These are phyloP conservation scores for Hymenopus coronatus DNA, from an alignment of 2,888 invertebrate genomes.

Conservation along the genomic window DNA sequence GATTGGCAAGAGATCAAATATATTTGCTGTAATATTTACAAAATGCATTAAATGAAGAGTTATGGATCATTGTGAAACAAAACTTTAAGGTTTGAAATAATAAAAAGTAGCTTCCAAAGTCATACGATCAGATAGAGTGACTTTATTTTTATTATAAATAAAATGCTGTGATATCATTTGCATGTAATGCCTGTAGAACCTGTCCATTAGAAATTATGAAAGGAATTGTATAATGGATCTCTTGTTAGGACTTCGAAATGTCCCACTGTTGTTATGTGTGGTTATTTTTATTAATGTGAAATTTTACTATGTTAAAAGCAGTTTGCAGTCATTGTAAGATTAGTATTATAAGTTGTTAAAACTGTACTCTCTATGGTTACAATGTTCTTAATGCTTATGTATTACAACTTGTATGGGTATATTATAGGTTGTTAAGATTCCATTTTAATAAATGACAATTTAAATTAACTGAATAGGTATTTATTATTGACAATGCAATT, in stretches of 20 bases:
- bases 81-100: neutral
- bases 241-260: no score
- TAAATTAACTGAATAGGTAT: neutral
- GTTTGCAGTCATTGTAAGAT: neutral
- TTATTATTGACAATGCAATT: no score
- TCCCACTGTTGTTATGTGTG: neutral
- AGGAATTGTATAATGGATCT: neutral
- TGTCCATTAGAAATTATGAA: neutral
- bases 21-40: no score
- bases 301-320: neutral
- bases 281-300: no score
- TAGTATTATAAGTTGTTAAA: neutral
- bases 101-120: neutral
- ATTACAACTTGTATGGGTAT: neutral
- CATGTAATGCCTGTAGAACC: neutral
- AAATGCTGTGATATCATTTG: neutral
- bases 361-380: neutral
- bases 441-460: neutral
- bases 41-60: neutral
- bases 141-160: neutral
- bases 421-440: neutral
- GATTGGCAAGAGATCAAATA: no score
- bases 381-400: neutral
- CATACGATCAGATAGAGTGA: neutral
- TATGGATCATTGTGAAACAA: neutral